phyloP scores from a whole-genome alignment of 2,888 invertebrate species.

The Lasioglossum figueresi region DNA sequence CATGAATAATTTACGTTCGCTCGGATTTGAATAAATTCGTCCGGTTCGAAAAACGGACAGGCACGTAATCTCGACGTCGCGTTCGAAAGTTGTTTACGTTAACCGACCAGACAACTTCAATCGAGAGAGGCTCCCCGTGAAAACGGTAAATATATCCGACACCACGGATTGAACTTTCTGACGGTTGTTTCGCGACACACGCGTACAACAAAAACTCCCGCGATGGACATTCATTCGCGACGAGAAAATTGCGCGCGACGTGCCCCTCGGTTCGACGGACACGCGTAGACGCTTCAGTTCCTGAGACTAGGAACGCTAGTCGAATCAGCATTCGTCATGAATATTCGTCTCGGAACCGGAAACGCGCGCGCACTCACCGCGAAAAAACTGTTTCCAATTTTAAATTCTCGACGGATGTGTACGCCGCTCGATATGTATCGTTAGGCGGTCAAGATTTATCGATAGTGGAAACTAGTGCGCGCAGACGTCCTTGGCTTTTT shows the following conservation, averaged over 20 bases:
- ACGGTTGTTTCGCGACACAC: neutral
- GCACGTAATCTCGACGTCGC: constrained; percentile 55
- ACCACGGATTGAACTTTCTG: neutral
- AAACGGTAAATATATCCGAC: neutral
- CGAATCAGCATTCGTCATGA: constrained; percentile 6
- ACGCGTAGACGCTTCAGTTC: constrained; percentile 1
- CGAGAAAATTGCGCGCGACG: neutral
- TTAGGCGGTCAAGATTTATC: constrained; percentile 7
- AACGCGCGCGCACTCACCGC: neutral
- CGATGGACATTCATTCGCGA: neutral
- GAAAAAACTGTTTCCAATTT: constrained; percentile 20
- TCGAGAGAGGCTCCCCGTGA: constrained; percentile 32
- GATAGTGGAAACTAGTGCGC: constrained; percentile 15
- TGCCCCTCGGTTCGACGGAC: neutral
- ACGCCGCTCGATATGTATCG: neutral
- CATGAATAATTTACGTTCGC: constrained; percentile 76
- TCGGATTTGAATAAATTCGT: constrained; percentile 77
- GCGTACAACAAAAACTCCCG: neutral
- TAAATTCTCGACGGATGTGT: neutral
- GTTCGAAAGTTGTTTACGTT: constrained; percentile 71
- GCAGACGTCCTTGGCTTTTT: constrained; percentile 7
- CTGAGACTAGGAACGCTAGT: neutral
- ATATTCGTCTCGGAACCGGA: neutral
- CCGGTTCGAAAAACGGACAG: constrained; percentile 38
- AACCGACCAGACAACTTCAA: constrained; percentile 54